Percentiles rank a stretch among this genome's conserved stretches.
Evolutionary conservation across 1,140 invertebrate species (phyloP).

Genomic region (Drosophila sp.): DNA sequence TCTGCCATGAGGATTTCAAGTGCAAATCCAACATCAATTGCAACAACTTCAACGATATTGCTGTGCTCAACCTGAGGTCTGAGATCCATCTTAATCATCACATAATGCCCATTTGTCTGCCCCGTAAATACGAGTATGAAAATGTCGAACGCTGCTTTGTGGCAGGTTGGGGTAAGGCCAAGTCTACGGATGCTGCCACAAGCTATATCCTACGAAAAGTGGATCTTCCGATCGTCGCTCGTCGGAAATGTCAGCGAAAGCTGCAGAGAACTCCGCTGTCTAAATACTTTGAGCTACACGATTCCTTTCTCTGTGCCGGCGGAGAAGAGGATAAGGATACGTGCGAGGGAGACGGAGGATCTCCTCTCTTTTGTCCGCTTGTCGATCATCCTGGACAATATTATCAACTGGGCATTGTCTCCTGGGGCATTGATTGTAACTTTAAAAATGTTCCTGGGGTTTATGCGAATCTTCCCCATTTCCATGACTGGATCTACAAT

Average conservation of each 20-base stretch:
- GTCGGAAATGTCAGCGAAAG: neutral
- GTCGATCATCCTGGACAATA: slow-evolving; percentile 85
- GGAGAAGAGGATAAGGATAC: slow-evolving; percentile 86
- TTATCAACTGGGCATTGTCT: slow-evolving; percentile 86
- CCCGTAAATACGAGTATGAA: neutral
- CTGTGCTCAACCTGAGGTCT: neutral
- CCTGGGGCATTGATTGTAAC: slow-evolving; percentile 63
- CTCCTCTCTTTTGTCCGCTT: slow-evolving; percentile 87
- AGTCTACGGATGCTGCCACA: neutral
- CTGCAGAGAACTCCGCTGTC: neutral
- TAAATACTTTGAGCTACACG: neutral
- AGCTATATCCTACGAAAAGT: slow-evolving; percentile 1
- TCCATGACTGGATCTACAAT: slow-evolving; percentile 23
- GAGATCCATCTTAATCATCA: neutral
- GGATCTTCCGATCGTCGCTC: neutral
- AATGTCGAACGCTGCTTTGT: neutral
- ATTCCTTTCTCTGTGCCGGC: slow-evolving; percentile 86
- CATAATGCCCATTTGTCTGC: slow-evolving; percentile 8
- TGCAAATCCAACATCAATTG: no score
- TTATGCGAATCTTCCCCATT: slow-evolving; percentile 2
- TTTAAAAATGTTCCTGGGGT: neutral
- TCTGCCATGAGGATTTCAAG: slow-evolving; percentile 5
- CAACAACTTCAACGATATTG: neutral
- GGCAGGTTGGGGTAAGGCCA: slow-evolving; percentile 5
- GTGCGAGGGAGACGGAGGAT: slow-evolving; percentile 84